Percentiles rank a stretch among this genome's conserved stretches.
These are phyloP conservation scores for Machimus rusticus DNA, from an alignment of 2,888 invertebrate genomes.

Conservation along the genomic window DNA sequence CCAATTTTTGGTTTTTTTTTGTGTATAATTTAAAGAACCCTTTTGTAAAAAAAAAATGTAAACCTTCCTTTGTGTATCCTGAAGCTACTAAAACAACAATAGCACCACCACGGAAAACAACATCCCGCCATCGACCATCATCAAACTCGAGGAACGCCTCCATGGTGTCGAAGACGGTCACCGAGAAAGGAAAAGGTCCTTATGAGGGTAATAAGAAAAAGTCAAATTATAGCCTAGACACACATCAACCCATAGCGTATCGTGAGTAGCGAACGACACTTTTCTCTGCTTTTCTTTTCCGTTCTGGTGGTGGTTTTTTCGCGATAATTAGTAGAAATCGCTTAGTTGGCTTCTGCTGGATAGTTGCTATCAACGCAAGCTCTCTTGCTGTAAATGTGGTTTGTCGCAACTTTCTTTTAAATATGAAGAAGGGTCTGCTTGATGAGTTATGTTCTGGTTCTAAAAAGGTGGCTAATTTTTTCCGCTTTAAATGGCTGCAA, in stretches of 20 bases:
- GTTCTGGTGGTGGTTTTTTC: conserved; percentile 24
- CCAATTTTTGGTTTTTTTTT: not conserved
- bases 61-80: conserved; percentile 22
- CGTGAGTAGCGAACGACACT: conserved; percentile 11
- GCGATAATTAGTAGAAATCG: not conserved
- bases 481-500: not conserved
- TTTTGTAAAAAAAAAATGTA: not conserved
- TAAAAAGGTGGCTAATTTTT: not conserved
- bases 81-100: conserved; percentile 44
- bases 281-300: conserved; percentile 25
- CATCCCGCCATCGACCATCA: conserved; percentile 19
- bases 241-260: conserved; percentile 4
- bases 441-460: conserved; percentile 19
- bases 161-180: not conserved
- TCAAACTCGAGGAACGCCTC: conserved; percentile 3
- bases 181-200: not conserved
- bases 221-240: conserved; percentile 8
- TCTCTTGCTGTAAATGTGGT: not conserved
- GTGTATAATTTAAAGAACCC: not conserved
- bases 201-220: conserved; percentile 30
- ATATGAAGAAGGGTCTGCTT: not conserved
- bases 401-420: not conserved
- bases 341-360: not conserved
- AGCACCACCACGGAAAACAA: conserved; percentile 42
- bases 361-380: not conserved